phyloP scores from a whole-genome alignment of 2,888 invertebrate species.

The Acanthacorydalis orientalis region DNA sequence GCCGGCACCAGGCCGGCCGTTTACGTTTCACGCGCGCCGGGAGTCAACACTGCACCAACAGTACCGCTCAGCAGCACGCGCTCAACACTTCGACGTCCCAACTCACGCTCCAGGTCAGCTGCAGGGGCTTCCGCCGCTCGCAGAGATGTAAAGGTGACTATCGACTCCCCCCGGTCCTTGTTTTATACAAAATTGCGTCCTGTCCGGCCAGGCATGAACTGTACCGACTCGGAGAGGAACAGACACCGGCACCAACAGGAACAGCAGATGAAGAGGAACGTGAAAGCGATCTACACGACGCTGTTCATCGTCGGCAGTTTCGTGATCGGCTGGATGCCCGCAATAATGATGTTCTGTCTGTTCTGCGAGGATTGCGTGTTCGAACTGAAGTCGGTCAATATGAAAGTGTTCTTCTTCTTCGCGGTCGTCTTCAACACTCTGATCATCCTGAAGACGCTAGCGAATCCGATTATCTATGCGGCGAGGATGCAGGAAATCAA shows the following conservation, averaged over 20 bases:
- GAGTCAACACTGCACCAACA: constrained; percentile 14
- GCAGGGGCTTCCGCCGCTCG: constrained; percentile 14
- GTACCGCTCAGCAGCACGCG: not conserved
- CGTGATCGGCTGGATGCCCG: constrained; percentile 43
- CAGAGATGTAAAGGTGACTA: constrained; percentile 11
- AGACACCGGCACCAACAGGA: not conserved
- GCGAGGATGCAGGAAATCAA: constrained; percentile 47
- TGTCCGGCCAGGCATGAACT: constrained; percentile 7
- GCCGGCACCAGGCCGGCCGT: constrained; percentile 32
- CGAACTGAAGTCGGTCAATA: constrained; percentile 2
- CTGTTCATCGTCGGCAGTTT: constrained; percentile 42
- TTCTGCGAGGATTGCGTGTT: constrained; percentile 25
- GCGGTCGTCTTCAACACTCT: constrained; percentile 30
- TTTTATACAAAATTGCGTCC: constrained; percentile 5
- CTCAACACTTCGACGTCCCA: too few relatives aligned
- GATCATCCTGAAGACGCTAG: constrained; percentile 41
- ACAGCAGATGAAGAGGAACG: constrained; percentile 27
- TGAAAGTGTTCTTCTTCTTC: constrained; percentile 13
- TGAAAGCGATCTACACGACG: constrained; percentile 42
- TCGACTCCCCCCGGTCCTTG: not conserved
- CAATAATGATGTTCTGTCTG: constrained; percentile 34
- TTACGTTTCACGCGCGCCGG: constrained; percentile 25
- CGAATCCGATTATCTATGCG: constrained; percentile 49
- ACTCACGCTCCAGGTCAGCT: too few relatives aligned
- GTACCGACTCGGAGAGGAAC: constrained; percentile 4